These are phyloP conservation scores for Neoitamus cyanurus DNA, from an alignment of 2,888 invertebrate genomes.

Conservation along the genomic window DNA sequence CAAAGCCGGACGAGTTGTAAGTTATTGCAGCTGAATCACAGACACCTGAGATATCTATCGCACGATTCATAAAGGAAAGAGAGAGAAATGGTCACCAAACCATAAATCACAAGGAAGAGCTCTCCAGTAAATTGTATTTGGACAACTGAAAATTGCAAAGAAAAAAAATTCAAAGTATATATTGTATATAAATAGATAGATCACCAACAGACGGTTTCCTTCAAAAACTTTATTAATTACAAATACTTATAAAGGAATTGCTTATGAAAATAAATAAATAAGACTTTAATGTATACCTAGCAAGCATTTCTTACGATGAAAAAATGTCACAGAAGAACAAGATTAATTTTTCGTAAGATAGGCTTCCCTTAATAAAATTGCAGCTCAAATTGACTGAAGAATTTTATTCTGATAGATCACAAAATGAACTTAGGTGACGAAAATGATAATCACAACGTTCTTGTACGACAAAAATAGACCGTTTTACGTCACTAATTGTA, in stretches of 20 bases:
- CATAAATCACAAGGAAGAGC: too few species aligned
- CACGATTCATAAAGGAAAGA: too few species aligned
- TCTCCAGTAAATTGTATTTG: too few species aligned
- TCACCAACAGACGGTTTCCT: background rate
- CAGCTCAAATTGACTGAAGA: conserved; percentile 12
- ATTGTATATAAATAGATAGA: too few species aligned
- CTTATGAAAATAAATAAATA: conserved; percentile 16
- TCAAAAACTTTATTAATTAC: conserved; percentile 30
- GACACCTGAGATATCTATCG: too few species aligned
- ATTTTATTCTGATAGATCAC: conserved; percentile 2
- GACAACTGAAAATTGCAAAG: too few species aligned
- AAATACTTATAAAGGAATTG: conserved; percentile 24
- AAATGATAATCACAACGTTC: background rate
- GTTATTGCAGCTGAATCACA: too few species aligned
- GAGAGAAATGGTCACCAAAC: too few species aligned
- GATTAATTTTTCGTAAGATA: background rate
- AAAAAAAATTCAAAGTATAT: too few species aligned
- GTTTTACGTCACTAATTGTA: background rate
- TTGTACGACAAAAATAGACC: background rate
- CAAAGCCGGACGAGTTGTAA: too few species aligned
- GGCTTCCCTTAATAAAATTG: conserved; percentile 19
- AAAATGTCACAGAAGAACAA: background rate
- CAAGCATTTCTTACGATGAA: background rate
- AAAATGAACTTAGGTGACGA: background rate
- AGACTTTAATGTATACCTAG: background rate